Evolutionary conservation across 2,113 vertebrate genomes (phyloP).

Genomic region (Piaya cayana): DNA sequence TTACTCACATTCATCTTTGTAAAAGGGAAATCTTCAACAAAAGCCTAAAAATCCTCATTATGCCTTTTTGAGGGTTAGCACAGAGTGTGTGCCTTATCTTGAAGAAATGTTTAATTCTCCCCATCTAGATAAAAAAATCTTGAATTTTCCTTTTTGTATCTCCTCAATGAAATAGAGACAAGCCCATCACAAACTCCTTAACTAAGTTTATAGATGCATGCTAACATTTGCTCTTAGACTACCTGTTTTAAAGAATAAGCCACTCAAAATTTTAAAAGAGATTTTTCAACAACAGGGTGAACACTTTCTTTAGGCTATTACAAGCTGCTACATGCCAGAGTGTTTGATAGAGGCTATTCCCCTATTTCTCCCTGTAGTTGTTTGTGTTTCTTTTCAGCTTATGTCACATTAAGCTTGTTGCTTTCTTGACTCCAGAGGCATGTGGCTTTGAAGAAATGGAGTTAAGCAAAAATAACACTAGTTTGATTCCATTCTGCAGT

Average conservation of each 20-base stretch:
- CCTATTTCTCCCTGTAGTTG: not conserved
- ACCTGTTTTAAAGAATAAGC: not conserved
- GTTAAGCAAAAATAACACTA: constrained; percentile 20
- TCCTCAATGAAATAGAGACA: not conserved
- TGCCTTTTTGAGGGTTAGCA: not conserved
- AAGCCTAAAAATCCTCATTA: not conserved
- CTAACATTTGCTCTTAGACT: not conserved
- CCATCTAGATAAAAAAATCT: not conserved
- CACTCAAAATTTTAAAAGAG: not conserved
- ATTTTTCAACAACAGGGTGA: not conserved
- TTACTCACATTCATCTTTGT: not conserved
- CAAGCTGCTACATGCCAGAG: not conserved
- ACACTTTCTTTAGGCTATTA: constrained; percentile 6
- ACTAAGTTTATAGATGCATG: not conserved
- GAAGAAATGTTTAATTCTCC: not conserved
- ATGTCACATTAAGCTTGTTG: not conserved
- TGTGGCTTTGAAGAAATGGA: constrained; percentile 39
- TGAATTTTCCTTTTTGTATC: not conserved
- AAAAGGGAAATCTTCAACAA: not conserved
- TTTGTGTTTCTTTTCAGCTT: not conserved
- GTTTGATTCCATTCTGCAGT: constrained; percentile 28
- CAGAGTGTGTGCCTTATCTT: not conserved
- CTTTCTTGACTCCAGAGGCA: constrained; percentile 15
- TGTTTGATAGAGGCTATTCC: constrained; percentile 12
- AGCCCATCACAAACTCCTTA: not conserved